phyloP scores from a whole-genome alignment of 2,113 vertebrate species.

The Lamprologus ornatipinnis region DNA sequence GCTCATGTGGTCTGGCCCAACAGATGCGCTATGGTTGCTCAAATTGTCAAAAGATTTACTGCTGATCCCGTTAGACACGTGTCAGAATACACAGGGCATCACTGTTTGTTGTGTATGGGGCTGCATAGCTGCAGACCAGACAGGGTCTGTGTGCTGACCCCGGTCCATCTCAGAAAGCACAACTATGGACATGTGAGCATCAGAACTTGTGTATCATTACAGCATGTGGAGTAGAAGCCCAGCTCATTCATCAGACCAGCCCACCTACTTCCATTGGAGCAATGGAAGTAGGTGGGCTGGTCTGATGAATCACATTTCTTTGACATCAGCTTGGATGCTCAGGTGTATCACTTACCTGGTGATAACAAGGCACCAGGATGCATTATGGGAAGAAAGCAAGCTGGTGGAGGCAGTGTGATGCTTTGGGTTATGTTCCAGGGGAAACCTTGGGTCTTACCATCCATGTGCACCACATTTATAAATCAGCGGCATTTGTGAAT shows the following conservation, averaged over 20 bases:
- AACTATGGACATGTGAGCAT: neutral
- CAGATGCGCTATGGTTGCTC: accelerated
- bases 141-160: neutral
- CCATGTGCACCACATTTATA: neutral
- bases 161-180: neutral
- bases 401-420: neutral
- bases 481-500: neutral
- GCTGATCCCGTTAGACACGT: neutral
- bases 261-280: neutral
- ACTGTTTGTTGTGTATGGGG: neutral
- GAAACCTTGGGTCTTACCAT: neutral
- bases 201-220: neutral
- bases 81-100: neutral
- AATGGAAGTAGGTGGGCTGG: neutral
- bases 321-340: neutral
- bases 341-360: neutral
- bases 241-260: neutral
- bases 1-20: neutral
- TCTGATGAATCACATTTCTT: neutral
- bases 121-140: neutral
- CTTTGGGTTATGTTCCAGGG: neutral
- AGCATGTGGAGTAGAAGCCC: neutral
- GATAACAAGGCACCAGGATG: neutral
- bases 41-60: neutral
- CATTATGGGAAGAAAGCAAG: neutral